Conservation (phyloP, 2,113 vertebrate genomes). For the Chionis minor region DNA sequence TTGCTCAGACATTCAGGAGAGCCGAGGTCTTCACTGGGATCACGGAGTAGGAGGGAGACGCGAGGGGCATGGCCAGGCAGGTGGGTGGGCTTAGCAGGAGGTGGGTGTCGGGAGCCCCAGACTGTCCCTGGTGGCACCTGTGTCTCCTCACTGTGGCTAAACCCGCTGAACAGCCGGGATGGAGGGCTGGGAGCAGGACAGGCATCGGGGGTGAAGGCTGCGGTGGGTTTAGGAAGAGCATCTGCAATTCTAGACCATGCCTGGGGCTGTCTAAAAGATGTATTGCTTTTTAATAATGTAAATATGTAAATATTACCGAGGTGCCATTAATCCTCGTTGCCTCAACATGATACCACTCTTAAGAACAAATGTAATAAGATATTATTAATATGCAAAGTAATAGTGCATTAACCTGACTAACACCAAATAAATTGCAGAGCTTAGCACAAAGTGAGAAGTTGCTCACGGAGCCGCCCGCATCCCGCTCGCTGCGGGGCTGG, state of each 20-base stretch:
- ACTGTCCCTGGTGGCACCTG: background rate
- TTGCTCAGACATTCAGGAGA: background rate
- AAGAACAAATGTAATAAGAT: conserved; percentile 64
- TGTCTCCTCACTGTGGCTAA: background rate
- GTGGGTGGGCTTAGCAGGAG: background rate
- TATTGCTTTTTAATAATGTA: conserved; percentile 66
- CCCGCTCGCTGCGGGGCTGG: background rate
- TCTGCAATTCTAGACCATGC: conserved; percentile 52
- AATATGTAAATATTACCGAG: conserved; percentile 69
- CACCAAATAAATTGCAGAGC: conserved; percentile 10
- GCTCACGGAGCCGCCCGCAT: background rate
- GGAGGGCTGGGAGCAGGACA: background rate
- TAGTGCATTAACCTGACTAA: conserved; percentile 23
- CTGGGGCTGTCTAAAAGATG: conserved; percentile 25
- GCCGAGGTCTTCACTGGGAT: background rate
- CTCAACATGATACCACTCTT: conserved; percentile 55
- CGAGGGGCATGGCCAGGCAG: background rate
- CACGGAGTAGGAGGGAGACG: background rate
- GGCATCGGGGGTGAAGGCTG: background rate
- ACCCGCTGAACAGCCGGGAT: background rate
- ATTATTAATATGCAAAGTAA: conserved; percentile 66
- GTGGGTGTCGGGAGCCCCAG: background rate
- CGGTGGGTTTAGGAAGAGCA: background rate
- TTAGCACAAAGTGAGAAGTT: background rate
- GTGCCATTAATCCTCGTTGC: conserved; percentile 67